These are phyloP conservation scores for Chiroxiphia lanceolata DNA, from an alignment of 2,797 vertebrate genomes.

Conservation along the genomic window DNA sequence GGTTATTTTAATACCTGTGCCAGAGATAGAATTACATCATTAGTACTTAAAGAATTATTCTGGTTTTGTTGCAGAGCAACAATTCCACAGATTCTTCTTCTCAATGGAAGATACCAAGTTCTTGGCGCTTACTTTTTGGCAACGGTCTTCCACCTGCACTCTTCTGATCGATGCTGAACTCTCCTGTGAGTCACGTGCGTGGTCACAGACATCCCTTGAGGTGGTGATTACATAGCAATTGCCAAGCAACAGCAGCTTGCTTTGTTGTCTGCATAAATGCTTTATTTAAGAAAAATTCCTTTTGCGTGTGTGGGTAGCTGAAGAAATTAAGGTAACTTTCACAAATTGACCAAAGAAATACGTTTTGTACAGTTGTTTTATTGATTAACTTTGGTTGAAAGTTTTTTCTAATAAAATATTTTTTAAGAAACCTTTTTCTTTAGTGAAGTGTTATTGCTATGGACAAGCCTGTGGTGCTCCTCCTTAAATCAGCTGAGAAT, in stretches of 20 bases:
- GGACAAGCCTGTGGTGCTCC: not conserved
- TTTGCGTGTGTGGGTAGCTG: not conserved
- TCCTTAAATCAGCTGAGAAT: not conserved
- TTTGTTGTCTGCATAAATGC: not conserved
- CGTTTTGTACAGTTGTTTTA: constrained; percentile 5
- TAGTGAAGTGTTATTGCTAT: not conserved
- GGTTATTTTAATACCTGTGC: not conserved
- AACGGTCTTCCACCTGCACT: constrained; percentile 89
- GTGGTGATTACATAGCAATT: not conserved
- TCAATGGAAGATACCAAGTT: constrained; percentile 89
- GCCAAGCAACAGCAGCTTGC: not conserved
- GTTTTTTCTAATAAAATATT: constrained; percentile 48
- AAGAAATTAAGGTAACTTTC: not conserved
- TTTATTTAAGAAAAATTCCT: not conserved
- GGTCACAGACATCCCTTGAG: not conserved
- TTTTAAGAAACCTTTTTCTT: not conserved
- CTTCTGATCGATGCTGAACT: constrained; percentile 77
- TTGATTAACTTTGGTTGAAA: not conserved
- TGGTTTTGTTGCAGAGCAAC: constrained; percentile 42
- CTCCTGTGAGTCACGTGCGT: not conserved
- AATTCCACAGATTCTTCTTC: constrained; percentile 46
- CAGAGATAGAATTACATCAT: not conserved
- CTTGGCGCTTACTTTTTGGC: constrained; percentile 94
- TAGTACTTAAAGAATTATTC: not conserved
- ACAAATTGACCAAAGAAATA: not conserved